A percentile compares a stretch with the other conserved stretches of the same genome.
These are phyloP conservation scores for Colaptes auratus DNA, from an alignment of 2,113 vertebrate genomes.

Conservation along the genomic window DNA sequence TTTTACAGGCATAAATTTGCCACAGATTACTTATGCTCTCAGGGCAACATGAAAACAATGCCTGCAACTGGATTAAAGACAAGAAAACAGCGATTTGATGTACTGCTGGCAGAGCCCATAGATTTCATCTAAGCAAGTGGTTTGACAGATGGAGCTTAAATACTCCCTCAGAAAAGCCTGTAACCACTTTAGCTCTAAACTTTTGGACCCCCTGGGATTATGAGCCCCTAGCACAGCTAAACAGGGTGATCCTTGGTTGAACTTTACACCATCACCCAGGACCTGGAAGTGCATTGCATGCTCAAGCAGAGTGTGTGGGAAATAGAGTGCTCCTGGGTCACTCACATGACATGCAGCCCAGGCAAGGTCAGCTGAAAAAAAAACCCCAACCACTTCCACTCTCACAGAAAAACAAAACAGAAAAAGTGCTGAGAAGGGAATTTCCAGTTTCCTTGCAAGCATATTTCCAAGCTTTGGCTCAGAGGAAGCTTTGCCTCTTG, in stretches of 20 bases:
- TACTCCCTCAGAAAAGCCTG: conserved; percentile 14
- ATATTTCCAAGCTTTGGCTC: neutral
- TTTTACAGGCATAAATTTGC: neutral
- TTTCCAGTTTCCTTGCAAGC: neutral
- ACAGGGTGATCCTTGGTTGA: neutral
- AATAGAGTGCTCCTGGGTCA: neutral
- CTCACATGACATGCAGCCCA: neutral
- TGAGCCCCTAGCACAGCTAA: neutral
- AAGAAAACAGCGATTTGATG: neutral
- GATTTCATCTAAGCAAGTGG: neutral
- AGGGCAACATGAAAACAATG: neutral
- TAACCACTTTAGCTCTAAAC: conserved; percentile 52
- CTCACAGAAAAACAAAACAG: neutral
- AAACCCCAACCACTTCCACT: neutral
- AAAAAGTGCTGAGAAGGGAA: neutral
- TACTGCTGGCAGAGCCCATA: neutral
- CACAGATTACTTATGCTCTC: conserved; percentile 1
- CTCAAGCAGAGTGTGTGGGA: conserved; percentile 26
- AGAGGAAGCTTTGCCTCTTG: neutral
- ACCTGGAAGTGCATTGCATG: neutral
- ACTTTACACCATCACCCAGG: neutral
- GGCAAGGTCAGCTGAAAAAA: neutral
- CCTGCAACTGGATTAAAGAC: neutral
- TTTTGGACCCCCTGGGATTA: conserved; percentile 35
- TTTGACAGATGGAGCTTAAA: conserved; percentile 51